Conservation (phyloP, 2,888 invertebrate genomes). For the Nymphalis polychloros region DNA sequence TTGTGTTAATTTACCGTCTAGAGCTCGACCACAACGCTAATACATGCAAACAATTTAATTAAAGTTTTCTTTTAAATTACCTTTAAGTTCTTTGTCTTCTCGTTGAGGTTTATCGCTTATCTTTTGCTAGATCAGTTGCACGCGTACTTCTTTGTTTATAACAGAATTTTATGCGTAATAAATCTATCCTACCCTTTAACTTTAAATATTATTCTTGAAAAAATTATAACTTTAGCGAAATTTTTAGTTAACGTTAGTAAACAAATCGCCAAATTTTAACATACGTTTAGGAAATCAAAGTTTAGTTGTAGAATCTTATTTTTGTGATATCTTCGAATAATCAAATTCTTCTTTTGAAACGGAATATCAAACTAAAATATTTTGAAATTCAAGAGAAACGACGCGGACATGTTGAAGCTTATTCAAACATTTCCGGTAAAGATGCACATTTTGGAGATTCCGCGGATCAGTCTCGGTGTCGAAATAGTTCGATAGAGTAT, state of each 20-base stretch:
- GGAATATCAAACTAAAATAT: conserved; percentile 29
- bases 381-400: conserved; percentile 67
- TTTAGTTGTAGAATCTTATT: too few species aligned
- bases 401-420: conserved; percentile 64
- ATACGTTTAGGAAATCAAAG: too few species aligned
- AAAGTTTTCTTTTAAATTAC: conserved; percentile 66
- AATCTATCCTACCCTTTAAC: conserved; percentile 14
- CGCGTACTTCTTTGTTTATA: conserved; percentile 38
- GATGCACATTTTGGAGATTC: conserved; percentile 77
- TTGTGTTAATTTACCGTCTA: conserved; percentile 6
- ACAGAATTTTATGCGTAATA: conserved; percentile 22
- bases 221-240: too few species aligned
- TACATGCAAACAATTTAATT: conserved; percentile 56
- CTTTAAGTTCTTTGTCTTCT: conserved; percentile 50
- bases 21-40: conserved; percentile 21
- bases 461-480: conserved; percentile 57
- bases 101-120: conserved; percentile 57
- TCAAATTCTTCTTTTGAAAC: conserved; percentile 5
- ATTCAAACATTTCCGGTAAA: conserved; percentile 67
- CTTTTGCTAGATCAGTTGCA: conserved; percentile 49
- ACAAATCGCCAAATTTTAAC: too few species aligned
- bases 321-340: background rate
- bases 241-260: too few species aligned
- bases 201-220: background rate
- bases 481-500: conserved; percentile 60